Evolutionary conservation across 2,797 vertebrate genomes (phyloP), one percentile per base, ranked within the genome.

Genomic region (Botia kubotai): DNA sequence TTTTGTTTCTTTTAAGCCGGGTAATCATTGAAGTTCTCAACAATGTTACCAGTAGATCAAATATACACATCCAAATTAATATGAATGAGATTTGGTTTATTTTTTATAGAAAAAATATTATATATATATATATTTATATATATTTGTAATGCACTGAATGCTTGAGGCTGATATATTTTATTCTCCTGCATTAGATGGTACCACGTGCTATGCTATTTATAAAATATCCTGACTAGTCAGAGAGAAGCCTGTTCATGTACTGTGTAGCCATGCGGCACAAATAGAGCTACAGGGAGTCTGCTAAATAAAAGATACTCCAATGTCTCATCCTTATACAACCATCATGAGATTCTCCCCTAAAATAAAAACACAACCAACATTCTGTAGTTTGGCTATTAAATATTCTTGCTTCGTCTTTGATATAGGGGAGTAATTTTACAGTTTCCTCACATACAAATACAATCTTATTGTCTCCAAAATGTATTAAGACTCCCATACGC

Each of bases 171-270:
- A 80, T 52, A 46, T 83, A 74, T 72, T 87, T 78, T 85, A 82
- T 86, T 81, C 26, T 16, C 86, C 85, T 84, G 80, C 84, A 74
- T 60, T 10, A 76, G 86, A 82, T 50, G 74, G 83, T 76, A 81
- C 90, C 92, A 93, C 84, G 88, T 93, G 91, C 86, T 50, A 87
- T 88, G 90, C 92, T 94, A 93, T 94, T 94, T 93, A 90, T 94
- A 92, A 91, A 89, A 87, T 83, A 73, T 86, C 86, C 91, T 93
- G 91, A 93, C 87, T 86, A 91, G 92, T 92, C 93, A 93, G 90
- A 89, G 87, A 88, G 89, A 92, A 90, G 89, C 70, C 87, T 80
- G 88, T 86, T 87, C 91, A 87, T 91, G 92, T 92, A 89, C 88
- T 87, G 82, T 87, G 90, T 90, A 90, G 85, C 87, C 91, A 91